Percentiles rank a stretch among this genome's conserved stretches.
These are phyloP conservation scores for Drosophila novamexicana DNA, from an alignment of 1,140 invertebrate genomes.

Conservation along the genomic window DNA sequence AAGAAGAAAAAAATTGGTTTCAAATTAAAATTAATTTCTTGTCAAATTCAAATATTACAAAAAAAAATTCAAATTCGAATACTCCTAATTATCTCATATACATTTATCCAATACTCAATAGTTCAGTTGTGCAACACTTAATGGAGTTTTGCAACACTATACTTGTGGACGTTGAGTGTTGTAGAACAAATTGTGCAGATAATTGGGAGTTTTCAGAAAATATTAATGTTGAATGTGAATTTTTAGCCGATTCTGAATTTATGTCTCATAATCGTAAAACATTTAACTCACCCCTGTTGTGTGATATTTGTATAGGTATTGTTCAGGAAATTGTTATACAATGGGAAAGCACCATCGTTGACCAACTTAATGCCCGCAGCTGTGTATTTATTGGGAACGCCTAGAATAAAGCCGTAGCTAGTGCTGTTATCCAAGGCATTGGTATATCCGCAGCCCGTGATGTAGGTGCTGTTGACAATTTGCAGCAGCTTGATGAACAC, in stretches of 20 bases:
- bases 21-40: not conserved
- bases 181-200: too few relatives aligned
- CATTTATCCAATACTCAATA: not conserved
- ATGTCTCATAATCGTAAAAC: too few relatives aligned
- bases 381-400: not conserved
- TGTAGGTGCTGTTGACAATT: slow-evolving; percentile 20
- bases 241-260: too few relatives aligned
- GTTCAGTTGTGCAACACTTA: not conserved
- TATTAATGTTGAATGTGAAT: too few relatives aligned
- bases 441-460: slow-evolving; percentile 58
- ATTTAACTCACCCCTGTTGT: slow-evolving; percentile 44
- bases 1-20: not conserved
- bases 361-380: not conserved
- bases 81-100: too few relatives aligned
- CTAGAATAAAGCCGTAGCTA: slow-evolving; percentile 58
- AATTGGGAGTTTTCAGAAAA: too few relatives aligned
- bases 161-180: too few relatives aligned
- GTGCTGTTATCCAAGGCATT: not conserved
- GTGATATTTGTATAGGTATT: slow-evolving; percentile 20
- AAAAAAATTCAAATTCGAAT: too few relatives aligned
- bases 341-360: slow-evolving; percentile 35
- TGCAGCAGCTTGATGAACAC: slow-evolving; percentile 48
- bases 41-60: not conserved
- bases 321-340: slow-evolving; percentile 35
- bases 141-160: not conserved